Evolutionary conservation across 2,888 invertebrate species (phyloP).

Genomic region (Mantis religiosa): DNA sequence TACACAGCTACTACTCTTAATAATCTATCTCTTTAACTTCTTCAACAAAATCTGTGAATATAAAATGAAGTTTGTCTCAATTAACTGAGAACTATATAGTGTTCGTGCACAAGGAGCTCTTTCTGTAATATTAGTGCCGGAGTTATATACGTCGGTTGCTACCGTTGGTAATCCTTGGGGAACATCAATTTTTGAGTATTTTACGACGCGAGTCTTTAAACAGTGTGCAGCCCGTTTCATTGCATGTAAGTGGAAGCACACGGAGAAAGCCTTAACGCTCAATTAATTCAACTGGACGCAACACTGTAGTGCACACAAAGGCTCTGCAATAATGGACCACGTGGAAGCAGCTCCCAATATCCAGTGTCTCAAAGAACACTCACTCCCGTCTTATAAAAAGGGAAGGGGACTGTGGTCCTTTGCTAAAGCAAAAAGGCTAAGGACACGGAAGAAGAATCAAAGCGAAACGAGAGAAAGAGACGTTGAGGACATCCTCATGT

Average conservation of each 20-base stretch:
- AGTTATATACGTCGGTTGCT: too few species aligned
- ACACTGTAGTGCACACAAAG: neutral
- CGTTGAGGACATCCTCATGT: constrained; percentile 15
- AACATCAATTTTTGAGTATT: too few species aligned
- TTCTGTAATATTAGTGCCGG: too few species aligned
- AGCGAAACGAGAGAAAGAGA: neutral
- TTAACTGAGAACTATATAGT: too few species aligned
- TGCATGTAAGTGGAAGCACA: neutral
- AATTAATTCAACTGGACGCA: neutral
- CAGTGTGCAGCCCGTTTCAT: neutral
- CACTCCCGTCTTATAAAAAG: neutral
- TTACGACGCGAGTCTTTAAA: neutral
- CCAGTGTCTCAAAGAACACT: neutral
- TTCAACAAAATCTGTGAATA: too few species aligned
- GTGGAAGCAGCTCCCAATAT: neutral
- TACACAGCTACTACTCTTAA: too few species aligned
- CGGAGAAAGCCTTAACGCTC: neutral
- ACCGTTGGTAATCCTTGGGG: too few species aligned
- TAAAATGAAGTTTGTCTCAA: too few species aligned
- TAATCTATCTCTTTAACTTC: too few species aligned
- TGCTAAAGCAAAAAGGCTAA: neutral
- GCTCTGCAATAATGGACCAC: neutral
- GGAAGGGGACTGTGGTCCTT: neutral
- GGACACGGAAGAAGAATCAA: neutral
- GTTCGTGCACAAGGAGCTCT: too few species aligned